Evolutionary conservation across 2,113 vertebrate genomes (phyloP).

Genomic region (Globicephala melas): DNA sequence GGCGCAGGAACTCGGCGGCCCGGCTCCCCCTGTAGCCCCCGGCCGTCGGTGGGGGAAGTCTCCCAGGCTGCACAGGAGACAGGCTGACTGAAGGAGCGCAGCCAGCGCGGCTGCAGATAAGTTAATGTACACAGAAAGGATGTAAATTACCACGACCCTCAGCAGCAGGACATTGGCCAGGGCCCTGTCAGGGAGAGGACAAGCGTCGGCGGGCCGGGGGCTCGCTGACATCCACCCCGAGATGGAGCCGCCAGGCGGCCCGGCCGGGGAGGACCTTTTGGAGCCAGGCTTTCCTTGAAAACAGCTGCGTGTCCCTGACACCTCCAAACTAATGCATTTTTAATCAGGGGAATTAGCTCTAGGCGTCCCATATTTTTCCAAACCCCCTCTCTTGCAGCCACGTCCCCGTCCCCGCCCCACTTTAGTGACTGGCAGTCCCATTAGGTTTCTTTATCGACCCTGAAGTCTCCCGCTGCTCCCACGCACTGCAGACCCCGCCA

Average conservation of each 20-base stretch:
- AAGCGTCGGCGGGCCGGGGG: constrained; percentile 87
- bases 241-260: constrained; percentile 81
- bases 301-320: constrained; percentile 86
- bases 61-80: constrained; percentile 94
- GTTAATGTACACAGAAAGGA: constrained; percentile 95
- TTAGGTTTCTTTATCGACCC: constrained; percentile 58
- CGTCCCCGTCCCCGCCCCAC: background rate
- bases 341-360: constrained; percentile 84
- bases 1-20: constrained; percentile 86
- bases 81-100: constrained; percentile 94
- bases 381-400: constrained; percentile 65
- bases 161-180: constrained; percentile 99
- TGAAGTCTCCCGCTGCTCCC: constrained; percentile 24
- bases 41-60: constrained; percentile 86
- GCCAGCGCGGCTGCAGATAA: constrained; percentile 97
- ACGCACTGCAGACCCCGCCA: constrained; percentile 2
- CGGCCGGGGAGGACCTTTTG: constrained; percentile 82
- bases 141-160: constrained; percentile 98
- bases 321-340: constrained; percentile 84
- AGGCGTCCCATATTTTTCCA: constrained; percentile 76
- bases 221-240: constrained; percentile 83
- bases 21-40: constrained; percentile 85
- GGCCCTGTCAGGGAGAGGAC: constrained; percentile 97
- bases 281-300: constrained; percentile 91
- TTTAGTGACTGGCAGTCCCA: constrained; percentile 36